A percentile compares a stretch with the other conserved stretches of the same genome.
These are phyloP conservation scores for Aphelenchoides bicaudatus DNA, from an alignment of 2,888 invertebrate species.

Conservation along the genomic window DNA sequence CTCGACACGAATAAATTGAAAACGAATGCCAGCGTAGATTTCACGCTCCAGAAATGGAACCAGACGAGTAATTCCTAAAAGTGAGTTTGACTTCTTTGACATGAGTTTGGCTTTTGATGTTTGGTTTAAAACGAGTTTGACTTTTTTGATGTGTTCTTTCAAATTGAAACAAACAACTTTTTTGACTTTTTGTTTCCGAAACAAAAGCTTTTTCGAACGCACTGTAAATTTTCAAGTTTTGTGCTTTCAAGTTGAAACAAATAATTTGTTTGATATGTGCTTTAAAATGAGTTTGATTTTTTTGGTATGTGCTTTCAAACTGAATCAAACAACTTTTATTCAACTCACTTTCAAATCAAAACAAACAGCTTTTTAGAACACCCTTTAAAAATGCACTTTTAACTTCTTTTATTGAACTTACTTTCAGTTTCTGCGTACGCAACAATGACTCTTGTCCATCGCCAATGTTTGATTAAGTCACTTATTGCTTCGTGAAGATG, in stretches of 20 bases:
- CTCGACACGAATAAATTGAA: constrained; percentile 51
- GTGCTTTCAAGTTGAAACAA: no score
- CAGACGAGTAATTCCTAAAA: constrained; percentile 46
- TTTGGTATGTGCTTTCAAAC: no score
- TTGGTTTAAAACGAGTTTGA: neutral
- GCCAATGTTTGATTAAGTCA: constrained; percentile 55
- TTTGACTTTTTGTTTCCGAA: no score
- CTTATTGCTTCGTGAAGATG: constrained; percentile 53
- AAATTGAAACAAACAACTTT: no score
- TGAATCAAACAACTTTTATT: no score
- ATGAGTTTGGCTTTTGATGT: constrained; percentile 14
- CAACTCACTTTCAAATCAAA: neutral
- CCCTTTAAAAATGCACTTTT: constrained; percentile 7
- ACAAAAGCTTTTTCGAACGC: no score
- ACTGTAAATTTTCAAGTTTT: no score
- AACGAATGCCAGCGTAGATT: constrained; percentile 47
- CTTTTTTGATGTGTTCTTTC: no score
- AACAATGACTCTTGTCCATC: constrained; percentile 53
- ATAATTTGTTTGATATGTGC: no score
- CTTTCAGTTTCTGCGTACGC: constrained; percentile 53
- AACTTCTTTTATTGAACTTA: constrained; percentile 20
- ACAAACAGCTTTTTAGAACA: constrained; percentile 1
- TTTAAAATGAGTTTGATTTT: no score
- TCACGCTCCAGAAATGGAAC: constrained; percentile 53
- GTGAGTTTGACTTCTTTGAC: no score